phyloP scores from a whole-genome alignment of 2,113 vertebrate species.

The Felis chaus region DNA sequence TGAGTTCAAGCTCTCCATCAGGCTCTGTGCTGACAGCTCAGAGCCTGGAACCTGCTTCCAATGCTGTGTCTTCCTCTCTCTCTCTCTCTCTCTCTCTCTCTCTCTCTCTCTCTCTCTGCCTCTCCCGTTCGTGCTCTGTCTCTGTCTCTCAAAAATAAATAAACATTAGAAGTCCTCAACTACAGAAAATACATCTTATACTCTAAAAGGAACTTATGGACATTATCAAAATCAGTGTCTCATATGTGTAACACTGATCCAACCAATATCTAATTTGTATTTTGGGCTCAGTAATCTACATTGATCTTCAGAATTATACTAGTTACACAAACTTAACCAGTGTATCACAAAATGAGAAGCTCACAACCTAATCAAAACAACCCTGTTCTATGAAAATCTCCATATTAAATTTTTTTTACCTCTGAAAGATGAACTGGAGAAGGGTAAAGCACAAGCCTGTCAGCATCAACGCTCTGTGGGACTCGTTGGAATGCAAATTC shows the following conservation, averaged over 20 bases:
- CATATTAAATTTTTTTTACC: background rate
- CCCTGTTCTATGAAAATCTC: conserved; percentile 15
- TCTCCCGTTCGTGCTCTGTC: no score
- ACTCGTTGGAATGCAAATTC: background rate
- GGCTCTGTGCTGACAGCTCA: no score
- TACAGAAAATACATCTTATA: background rate
- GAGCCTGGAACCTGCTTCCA: no score
- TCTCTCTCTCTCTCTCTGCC: no score
- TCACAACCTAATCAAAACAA: conserved; percentile 10
- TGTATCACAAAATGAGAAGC: conserved; percentile 27
- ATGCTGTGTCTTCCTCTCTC: no score
- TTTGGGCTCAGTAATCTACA: conserved; percentile 38
- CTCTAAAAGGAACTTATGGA: background rate
- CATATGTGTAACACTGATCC: background rate
- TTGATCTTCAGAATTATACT: conserved; percentile 35
- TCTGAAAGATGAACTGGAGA: background rate
- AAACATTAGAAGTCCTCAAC: background rate
- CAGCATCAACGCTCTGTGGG: background rate
- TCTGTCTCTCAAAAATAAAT: no score
- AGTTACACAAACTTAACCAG: conserved; percentile 44
- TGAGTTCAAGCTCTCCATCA: no score
- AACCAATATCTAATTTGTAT: conserved; percentile 23
- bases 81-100: no score
- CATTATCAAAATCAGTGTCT: conserved; percentile 1
- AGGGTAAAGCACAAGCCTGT: background rate